A percentile compares a stretch with the other conserved stretches of the same genome.
Conservation (phyloP, 2,113 vertebrate species). For the Poecilia latipinna region DNA sequence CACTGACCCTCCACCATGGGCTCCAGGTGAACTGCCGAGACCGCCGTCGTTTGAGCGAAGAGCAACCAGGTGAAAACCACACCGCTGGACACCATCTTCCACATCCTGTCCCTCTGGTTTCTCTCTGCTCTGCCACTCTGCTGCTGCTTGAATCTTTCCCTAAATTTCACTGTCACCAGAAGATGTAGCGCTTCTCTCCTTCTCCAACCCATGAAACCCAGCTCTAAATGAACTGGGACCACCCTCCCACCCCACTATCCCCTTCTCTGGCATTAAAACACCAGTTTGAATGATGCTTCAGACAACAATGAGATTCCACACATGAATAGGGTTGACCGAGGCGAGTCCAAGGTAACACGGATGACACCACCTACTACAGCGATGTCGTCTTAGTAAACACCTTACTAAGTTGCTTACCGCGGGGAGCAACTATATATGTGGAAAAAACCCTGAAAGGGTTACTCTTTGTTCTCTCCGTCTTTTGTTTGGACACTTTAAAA, state of each 20-base stretch:
- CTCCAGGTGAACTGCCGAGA: constrained; percentile 52
- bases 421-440: constrained; percentile 38
- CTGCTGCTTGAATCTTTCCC: constrained; percentile 42
- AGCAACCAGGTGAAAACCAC: constrained; percentile 65
- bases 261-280: constrained; percentile 69
- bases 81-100: constrained; percentile 69
- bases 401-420: constrained; percentile 62
- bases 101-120: constrained; percentile 22
- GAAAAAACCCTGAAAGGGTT: constrained; percentile 54
- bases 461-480: constrained; percentile 65
- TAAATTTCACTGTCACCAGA: constrained; percentile 59
- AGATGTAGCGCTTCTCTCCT: constrained; percentile 54
- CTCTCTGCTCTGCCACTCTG: constrained; percentile 28
- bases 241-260: constrained; percentile 41
- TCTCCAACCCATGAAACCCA: constrained; percentile 52
- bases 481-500: constrained; percentile 78
- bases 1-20: constrained; percentile 67
- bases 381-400: constrained; percentile 69
- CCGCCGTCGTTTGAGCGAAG: constrained; percentile 55
- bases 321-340: constrained; percentile 70
- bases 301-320: constrained; percentile 81
- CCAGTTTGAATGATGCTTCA: constrained; percentile 75
- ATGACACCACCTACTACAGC: constrained; percentile 62
- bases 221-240: constrained; percentile 70
- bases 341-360: constrained; percentile 73